Evolutionary conservation across 2,888 invertebrate genomes (phyloP), one percentile per base, ranked within the genome.

Genomic region (Oscheius sp.): DNA sequence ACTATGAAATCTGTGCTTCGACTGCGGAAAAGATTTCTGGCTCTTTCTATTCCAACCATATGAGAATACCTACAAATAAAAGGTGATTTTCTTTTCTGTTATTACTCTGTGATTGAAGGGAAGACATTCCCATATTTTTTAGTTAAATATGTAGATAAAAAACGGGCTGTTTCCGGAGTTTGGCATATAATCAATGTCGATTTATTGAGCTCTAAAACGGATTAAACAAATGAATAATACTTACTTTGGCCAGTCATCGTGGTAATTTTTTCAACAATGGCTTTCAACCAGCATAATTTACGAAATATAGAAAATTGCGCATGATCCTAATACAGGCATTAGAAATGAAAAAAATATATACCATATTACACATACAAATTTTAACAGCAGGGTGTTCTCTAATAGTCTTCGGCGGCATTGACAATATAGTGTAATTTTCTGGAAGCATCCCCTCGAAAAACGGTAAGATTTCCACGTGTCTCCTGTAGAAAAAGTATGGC

Each of bases 171-270:
- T 58, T 25, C 25, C 13, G 29, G 1, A 16, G 1, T 29, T 27
- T 58, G 16, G 12, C 58, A 58, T 16, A 58, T 58, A 13, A 58
- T 58, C 13, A 58, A 27, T 12, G 58, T 58, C 29, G 25, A 7
- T 27, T 25, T 58, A 18, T 55, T 55, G 27, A 18, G 21, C 21
- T 25, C 58, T 58, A 49, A 49, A 49, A 49, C 9, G 9, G 35
- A 35, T 6, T 3, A 35, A 35, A 35, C n/a, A n/a, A n/a, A n/a
- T n/a, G n/a, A 45, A 45, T 9, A 45, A 45, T 12, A 49, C 49
- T 21, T 49, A 49, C 49, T 49, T 2, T 21, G 49, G 5, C 35
- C 35, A 6, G n/a, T n/a, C n/a, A n/a, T n/a, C n/a, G n/a, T n/a
- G n/a, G n/a, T 16, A 49, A 49, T 49, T 13, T 18, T 49, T 2